These are phyloP conservation scores for Lamellibrachia luymesi DNA, from an alignment of 1,140 invertebrate genomes.

Conservation along the genomic window DNA sequence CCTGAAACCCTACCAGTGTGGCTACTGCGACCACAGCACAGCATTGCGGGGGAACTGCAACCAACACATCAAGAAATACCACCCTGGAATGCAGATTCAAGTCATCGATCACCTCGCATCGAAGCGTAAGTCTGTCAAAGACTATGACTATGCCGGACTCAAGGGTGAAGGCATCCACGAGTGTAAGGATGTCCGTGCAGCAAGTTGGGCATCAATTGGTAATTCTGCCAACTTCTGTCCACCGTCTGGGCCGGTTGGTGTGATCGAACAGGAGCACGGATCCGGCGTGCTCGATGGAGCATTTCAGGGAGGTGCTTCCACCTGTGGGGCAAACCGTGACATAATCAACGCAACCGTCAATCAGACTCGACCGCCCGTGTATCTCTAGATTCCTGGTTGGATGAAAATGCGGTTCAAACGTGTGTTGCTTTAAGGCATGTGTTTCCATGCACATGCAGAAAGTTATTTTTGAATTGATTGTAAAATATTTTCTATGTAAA, in stretches of 20 bases:
- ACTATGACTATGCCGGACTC: slow-evolving; percentile 8
- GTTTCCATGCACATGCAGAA: background rate
- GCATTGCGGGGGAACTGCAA: slow-evolving; percentile 30
- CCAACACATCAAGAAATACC: slow-evolving; percentile 28
- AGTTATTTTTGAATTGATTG: background rate
- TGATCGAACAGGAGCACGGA: background rate
- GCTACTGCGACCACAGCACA: slow-evolving; percentile 26
- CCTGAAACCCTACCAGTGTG: slow-evolving; percentile 28
- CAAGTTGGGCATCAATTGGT: background rate
- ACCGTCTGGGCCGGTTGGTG: background rate
- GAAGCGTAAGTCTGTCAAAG: background rate
- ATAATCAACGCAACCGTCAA: background rate
- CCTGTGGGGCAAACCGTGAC: background rate
- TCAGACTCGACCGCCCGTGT: background rate
- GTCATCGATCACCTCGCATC: slow-evolving; percentile 22
- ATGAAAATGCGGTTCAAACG: background rate
- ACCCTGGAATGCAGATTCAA: slow-evolving; percentile 24
- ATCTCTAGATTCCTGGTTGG: background rate
- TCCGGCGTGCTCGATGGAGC: background rate
- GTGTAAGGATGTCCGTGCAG: slow-evolving; percentile 9
- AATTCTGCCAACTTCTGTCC: background rate
- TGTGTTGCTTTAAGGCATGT: background rate
- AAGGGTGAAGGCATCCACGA: slow-evolving; percentile 11
- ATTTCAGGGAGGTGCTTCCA: background rate
- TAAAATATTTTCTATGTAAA: background rate